These are phyloP conservation scores for Benthosema pterotum DNA, from an alignment of 2,797 vertebrate genomes.

Conservation along the genomic window DNA sequence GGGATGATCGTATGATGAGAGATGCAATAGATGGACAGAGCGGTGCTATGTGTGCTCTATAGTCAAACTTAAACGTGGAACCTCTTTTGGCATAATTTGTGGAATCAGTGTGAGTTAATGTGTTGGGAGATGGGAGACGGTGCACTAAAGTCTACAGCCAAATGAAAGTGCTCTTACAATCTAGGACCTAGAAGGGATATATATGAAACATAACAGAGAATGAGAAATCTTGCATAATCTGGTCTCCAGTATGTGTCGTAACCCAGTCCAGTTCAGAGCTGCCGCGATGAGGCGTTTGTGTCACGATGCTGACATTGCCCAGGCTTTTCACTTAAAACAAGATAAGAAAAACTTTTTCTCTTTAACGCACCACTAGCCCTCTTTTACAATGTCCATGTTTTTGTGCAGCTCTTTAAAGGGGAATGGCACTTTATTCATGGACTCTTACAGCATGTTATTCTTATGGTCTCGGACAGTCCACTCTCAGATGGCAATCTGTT, in stretches of 20 bases:
- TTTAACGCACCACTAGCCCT: not conserved
- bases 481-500: conserved; percentile 11
- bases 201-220: not conserved
- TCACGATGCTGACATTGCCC: not conserved
- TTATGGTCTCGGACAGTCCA: not conserved
- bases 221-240: not conserved
- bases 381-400: not conserved
- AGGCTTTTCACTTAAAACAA: not conserved
- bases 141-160: not conserved
- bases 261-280: no score
- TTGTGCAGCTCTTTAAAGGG: conserved; percentile 32
- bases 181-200: not conserved
- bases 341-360: not conserved
- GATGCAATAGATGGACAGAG: no score
- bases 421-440: conserved; percentile 15
- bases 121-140: not conserved
- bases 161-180: not conserved
- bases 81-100: no score
- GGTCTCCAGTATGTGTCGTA: not conserved
- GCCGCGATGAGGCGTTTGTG: no score
- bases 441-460: conserved; percentile 14
- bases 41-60: no score
- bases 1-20: no score
- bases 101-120: no score
- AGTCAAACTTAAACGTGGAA: no score